Conservation (phyloP, 2,888 invertebrate species). For the Graphium colonna region DNA sequence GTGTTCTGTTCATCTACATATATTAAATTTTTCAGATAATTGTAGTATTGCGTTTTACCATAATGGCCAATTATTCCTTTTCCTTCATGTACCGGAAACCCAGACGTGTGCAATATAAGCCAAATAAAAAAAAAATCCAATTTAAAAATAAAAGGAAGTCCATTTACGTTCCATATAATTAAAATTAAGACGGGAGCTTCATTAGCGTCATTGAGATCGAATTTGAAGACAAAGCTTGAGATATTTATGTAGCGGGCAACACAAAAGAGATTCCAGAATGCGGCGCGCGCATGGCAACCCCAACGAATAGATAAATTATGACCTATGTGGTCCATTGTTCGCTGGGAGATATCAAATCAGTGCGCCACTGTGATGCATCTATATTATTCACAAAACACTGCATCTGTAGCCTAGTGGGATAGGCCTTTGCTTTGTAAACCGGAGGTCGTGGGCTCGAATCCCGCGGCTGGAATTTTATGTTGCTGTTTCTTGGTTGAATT, state of each 20-base stretch:
- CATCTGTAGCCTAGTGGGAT: no score
- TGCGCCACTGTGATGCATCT: constrained; percentile 13
- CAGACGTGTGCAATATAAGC: no score
- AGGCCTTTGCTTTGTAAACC: no score
- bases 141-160: neutral
- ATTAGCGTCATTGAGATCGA: constrained; percentile 3
- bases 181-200: neutral
- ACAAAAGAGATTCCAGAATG: constrained; percentile 11
- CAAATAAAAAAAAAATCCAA: neutral
- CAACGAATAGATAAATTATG: constrained; percentile 15
- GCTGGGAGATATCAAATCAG: constrained; percentile 5
- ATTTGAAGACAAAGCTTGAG: neutral
- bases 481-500: no score
- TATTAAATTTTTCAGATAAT: no score
- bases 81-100: no score
- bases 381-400: constrained; percentile 8
- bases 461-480: no score
- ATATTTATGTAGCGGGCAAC: neutral
- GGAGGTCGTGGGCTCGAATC: no score
- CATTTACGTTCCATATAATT: no score
- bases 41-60: no score
- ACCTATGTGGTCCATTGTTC: constrained; percentile 20
- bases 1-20: no score
- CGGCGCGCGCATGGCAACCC: constrained; percentile 8
- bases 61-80: no score